Evolutionary conservation across 1,140 invertebrate species (phyloP), one percentile per base, ranked within the genome.

Genomic region (Physella acuta): DNA sequence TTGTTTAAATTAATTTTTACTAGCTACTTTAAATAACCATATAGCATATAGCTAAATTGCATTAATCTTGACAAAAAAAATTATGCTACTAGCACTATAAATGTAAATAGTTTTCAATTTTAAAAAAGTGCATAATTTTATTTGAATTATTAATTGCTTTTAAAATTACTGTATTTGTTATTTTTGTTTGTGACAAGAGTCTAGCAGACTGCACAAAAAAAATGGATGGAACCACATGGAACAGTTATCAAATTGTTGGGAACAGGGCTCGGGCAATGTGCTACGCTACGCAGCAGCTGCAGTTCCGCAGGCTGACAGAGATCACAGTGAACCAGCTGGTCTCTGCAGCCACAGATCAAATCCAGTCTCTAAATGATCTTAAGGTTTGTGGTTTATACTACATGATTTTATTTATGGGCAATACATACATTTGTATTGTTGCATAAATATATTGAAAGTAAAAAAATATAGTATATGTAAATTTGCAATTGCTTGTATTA

Each of bases 201-300:
- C 72, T 90, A 49, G 85, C 83, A 75, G 88, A 90, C 59, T 92
- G 90, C 79, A 92, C 90, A 20, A 86, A 79, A 8, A 78, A 86
- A 24, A 92, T 92, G 90, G 89, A 91, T 81, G 78, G 87, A 33
- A 88, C 89, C 74, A 89, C 88, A 33, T 91, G 90, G 90, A 91
- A 90, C 81, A 87, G 88, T 5, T 92, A 91, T 77, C 90, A 91
- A 78, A 85, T 91, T 63, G 89, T 92, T 80, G 88, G 87, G 68
- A 91, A 91, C 75, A 80, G 90, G 79, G 90, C 90, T 1, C 80
- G 89, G 67, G 89, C 90, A 52, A 88, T 92, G 64, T 92, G 90
- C 78, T 90, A 90, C 77, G 82, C 88, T 39, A 84, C 88, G 28
- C 84, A 90, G 52, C 89, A 89, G 79, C 84, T 87, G 58, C 90